Evolutionary conservation across 2,797 vertebrate species (phyloP), one percentile per base, ranked within the genome.

Genomic region (Carduelis carduelis): DNA sequence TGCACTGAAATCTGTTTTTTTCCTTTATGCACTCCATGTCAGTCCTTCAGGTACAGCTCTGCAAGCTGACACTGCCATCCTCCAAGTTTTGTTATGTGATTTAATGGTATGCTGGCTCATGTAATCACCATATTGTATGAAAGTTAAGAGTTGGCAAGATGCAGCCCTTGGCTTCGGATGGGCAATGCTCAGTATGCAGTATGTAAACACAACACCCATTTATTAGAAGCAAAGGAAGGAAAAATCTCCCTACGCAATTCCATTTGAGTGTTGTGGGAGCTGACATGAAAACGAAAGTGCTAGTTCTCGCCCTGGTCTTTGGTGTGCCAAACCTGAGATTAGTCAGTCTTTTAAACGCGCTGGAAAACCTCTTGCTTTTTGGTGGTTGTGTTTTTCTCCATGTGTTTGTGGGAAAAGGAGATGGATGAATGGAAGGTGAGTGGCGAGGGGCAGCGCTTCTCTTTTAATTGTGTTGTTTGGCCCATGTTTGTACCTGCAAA

Each of bases 131-230:
- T 95, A 89, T 92, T 94, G 91, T 94, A 78, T 1, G 22, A 72
- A 93, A 95, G 88, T 91, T 96, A 77, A 55, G 88, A 95, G 68
- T 41, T 96, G 81, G 93, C 94, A 94, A 89, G 91, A 93, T 60
- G 49, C 87, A 91, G 90, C 59, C 47, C 47, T 94, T 97, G 94
- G 89, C 95, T 95, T 95, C 12, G 12, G 24, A 49, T 84, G 44
- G 70, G 89, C 92, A 90, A 83, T 94, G 94, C 79, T 94, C 90
- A 91, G 59, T 74, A 92, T 96, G 80, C 89, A 81, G 80, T 70
- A 91, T 96, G 74, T 96, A 95, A 97, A 94, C 94, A 94, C 68
- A 94, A 84, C 84, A 92, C 77, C 87, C 84, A 80, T 93, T 96
- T 96, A 89, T 95, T 96, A 95, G 89, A 94, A 96, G 85, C 70